Percentiles rank a stretch among this genome's conserved stretches.
Conservation (phyloP, 2,888 invertebrate species). For the Strigamia crassipes region DNA sequence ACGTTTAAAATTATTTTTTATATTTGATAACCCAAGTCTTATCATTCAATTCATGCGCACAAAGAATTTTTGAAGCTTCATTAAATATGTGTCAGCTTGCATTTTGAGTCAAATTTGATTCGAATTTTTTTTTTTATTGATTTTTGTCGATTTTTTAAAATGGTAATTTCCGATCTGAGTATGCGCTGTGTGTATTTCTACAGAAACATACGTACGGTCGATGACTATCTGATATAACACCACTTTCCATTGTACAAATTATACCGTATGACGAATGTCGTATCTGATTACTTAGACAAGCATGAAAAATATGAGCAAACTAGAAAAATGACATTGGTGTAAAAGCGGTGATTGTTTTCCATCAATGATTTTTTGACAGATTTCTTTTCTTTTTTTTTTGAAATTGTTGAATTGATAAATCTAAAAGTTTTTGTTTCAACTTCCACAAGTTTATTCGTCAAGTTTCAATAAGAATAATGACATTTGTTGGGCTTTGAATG, state of each 20-base stretch:
- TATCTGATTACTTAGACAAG: background rate
- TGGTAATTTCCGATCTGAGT: background rate
- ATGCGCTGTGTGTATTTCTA: too few relatives aligned
- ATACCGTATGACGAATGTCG: background rate
- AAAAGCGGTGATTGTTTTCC: background rate
- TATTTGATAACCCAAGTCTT: background rate
- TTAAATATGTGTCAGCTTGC: slow-evolving; percentile 18
- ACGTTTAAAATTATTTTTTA: background rate
- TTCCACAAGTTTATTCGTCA: too few relatives aligned
- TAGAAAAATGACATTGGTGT: slow-evolving; percentile 8
- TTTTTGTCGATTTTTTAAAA: background rate
- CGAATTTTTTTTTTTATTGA: background rate
- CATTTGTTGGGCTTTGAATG: too few relatives aligned
- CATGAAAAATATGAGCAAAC: background rate
- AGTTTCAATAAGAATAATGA: too few relatives aligned
- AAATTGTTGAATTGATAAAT: too few relatives aligned
- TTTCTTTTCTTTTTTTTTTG: too few relatives aligned
- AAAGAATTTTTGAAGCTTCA: slow-evolving; percentile 1
- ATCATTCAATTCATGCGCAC: background rate
- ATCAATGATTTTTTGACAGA: too few relatives aligned
- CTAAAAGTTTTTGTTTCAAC: too few relatives aligned
- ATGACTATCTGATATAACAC: background rate
- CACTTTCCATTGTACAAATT: background rate
- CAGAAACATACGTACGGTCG: too few relatives aligned
- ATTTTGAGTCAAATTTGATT: background rate